These are phyloP conservation scores for Cyphomyrmex costatus DNA, from an alignment of 1,140 invertebrate genomes.

Conservation along the genomic window DNA sequence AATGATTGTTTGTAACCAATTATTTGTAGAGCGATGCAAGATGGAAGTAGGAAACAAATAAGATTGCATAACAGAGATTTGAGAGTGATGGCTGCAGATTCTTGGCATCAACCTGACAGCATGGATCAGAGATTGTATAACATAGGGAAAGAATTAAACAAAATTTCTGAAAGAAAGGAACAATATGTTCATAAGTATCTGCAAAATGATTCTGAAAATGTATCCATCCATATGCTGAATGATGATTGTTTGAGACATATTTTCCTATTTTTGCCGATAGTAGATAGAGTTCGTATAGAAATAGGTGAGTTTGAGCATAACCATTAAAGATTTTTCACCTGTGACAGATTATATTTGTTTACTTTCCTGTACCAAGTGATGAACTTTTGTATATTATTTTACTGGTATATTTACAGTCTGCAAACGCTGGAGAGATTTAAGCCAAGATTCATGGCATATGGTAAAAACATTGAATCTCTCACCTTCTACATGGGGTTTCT, in stretches of 20 bases:
- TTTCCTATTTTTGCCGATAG: constrained; percentile 81
- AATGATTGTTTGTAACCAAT: constrained; percentile 16
- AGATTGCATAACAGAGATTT: constrained; percentile 82
- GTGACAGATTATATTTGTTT: background rate
- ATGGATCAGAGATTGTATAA: constrained; percentile 79
- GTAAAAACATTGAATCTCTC: constrained; percentile 78
- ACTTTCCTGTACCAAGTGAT: background rate
- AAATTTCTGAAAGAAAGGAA: constrained; percentile 43
- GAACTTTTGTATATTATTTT: constrained; percentile 2
- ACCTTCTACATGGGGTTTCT: constrained; percentile 71
- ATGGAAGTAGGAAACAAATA: constrained; percentile 76
- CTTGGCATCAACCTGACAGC: constrained; percentile 85
- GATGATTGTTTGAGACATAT: constrained; percentile 84
- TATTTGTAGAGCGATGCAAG: constrained; percentile 77
- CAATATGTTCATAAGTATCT: constrained; percentile 52
- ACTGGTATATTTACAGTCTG: constrained; percentile 78
- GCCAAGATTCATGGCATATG: constrained; percentile 80
- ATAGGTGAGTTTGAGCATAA: constrained; percentile 73
- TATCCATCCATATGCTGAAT: constrained; percentile 81
- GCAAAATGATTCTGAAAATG: constrained; percentile 65
- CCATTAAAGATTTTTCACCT: too few relatives aligned
- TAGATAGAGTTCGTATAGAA: constrained; percentile 81
- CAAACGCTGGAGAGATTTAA: constrained; percentile 80
- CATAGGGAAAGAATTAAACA: constrained; percentile 43
- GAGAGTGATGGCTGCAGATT: constrained; percentile 82